These are phyloP conservation scores for Lepidocyrtinus sp. DNA, from an alignment of 2,888 invertebrate species.

Conservation along the genomic window DNA sequence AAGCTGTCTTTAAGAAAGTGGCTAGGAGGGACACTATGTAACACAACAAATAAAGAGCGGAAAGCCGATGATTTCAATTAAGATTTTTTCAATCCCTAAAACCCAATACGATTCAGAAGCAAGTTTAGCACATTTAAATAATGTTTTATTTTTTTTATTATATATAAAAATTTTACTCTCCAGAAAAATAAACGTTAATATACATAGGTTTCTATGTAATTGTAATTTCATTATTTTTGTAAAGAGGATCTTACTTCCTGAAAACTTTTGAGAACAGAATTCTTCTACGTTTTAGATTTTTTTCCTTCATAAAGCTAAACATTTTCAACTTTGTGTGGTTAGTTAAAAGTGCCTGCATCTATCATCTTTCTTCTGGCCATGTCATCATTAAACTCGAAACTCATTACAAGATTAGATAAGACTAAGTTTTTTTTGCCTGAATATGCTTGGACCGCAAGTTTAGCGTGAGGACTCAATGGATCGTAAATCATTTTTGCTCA, in stretches of 20 bases:
- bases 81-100: too few species aligned
- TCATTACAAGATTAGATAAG: slow-evolving; percentile 54
- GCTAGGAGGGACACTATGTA: background rate
- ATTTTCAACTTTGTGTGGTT: slow-evolving; percentile 1
- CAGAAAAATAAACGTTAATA: too few species aligned
- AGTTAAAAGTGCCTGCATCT: background rate
- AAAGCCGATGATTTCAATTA: slow-evolving; percentile 45
- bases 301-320: background rate
- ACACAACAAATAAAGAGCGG: slow-evolving; percentile 14
- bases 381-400: slow-evolving; percentile 50
- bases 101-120: too few species aligned
- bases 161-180: too few species aligned
- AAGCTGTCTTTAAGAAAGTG: too few species aligned
- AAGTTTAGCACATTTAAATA: too few species aligned
- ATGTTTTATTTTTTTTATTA: too few species aligned
- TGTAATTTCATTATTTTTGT: too few species aligned
- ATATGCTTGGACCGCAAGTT: slow-evolving; percentile 28
- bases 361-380: slow-evolving; percentile 40
- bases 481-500: slow-evolving; percentile 59
- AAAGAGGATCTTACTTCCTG: slow-evolving; percentile 9
- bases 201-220: too few species aligned
- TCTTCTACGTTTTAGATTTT: slow-evolving; percentile 18
- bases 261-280: slow-evolving; percentile 21
- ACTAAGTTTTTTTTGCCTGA: background rate
- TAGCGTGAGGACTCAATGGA: slow-evolving; percentile 52